Base-by-base conservation (phyloP, 2,797 vertebrate genomes). In the Percopsis omiscomaycus region DNA sequence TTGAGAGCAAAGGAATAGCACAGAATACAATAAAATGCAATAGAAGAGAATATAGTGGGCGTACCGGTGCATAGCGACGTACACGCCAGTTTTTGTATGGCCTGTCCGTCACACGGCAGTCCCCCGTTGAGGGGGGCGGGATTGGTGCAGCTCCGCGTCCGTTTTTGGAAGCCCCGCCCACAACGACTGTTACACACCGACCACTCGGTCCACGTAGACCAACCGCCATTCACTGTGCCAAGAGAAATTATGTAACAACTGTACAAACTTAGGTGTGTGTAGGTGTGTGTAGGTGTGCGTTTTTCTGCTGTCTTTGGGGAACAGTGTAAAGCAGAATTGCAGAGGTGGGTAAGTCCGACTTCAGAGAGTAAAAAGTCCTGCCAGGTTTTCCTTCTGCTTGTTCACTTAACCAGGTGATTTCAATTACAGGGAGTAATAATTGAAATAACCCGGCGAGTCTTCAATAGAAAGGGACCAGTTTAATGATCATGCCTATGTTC, bases 151-250 rank as follows among this genome's bases (percentile, higher is more conserved):
- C 95, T 97, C 72, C 96, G 92, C 0, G 94, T 96, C 5, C 96
- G 93, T 72, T 98, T 98, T 88, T 97, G 96, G 78, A 91, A 95
- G 28, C 96, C 96, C 55, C 94, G 91, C 64, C 96, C 96, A 2
- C 96, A 98, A 4, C 96, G 93, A 74, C 93, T 96, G 81, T 94
- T 97, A 22, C 96, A 98, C 54, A 92, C 90, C 0, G 96, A 96
- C 96, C 96, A 98, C 83, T 97, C 96, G 0, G 96, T 96, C 96
- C 96, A 98, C 0, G 94, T 96, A 0, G 96, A 98, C 96, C 96
- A 98, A 56, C 95, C 96, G 0, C 96, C 96, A 0, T 96, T 97
- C 59, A 98, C 96, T 98, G 85, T 4, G 10, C n/a, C 11, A 53
- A 75, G 30, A 85, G 27, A 83, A 14, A 76, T 28, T 29, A 30